Evolutionary conservation across 64 coral and sea anemone genomes (phyloP), one percentile per base, ranked within the genome.

Genomic region (Montipora foliosa): DNA sequence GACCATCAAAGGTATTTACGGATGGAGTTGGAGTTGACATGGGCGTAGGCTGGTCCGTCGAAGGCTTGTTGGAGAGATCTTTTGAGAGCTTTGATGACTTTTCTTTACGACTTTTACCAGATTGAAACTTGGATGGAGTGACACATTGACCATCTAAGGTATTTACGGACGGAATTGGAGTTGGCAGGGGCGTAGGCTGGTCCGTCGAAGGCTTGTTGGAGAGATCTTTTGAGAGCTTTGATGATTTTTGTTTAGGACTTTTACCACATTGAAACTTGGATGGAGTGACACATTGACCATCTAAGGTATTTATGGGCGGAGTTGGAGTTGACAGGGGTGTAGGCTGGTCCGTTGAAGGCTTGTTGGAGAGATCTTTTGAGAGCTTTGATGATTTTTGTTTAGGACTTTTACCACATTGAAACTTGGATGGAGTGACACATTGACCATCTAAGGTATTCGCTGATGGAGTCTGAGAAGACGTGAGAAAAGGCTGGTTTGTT

Each of bases 341-440:
- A 12, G 60, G 60, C 60, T 64, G 60, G 60, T 15, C 60, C 14
- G 60, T 64, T 64, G 60, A 15, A 64, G 60, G 60, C 60, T 13
- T 77, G 7, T 37, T 77, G 16, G 75, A 77, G 47, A 48, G 75
- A 77, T 77, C 24, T 77, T 37, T 48, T 77, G 75, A 77, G 75
- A 44, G 75, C 75, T 77, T 77, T 10, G 75, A 77, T 48, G 75
- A 77, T 4, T 77, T 29, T 48, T 77, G 5, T 77, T 37, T 48
- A 48, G 75, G 47, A 74, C 29, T 74, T 74, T 44, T 74, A 21
- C 52, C 52, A 55, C 0, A 55, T 55, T 55, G 52, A 55, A 55
- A 55, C 52, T 55, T 55, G 52, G 9, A 64, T 64, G 60, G 14
- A 12, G 60, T 64, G 60, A 64, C 60, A 64, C 3, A 64, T 64